phyloP scores from a whole-genome alignment of 2,888 invertebrate species.

The Petrolisthes manimaculis region DNA sequence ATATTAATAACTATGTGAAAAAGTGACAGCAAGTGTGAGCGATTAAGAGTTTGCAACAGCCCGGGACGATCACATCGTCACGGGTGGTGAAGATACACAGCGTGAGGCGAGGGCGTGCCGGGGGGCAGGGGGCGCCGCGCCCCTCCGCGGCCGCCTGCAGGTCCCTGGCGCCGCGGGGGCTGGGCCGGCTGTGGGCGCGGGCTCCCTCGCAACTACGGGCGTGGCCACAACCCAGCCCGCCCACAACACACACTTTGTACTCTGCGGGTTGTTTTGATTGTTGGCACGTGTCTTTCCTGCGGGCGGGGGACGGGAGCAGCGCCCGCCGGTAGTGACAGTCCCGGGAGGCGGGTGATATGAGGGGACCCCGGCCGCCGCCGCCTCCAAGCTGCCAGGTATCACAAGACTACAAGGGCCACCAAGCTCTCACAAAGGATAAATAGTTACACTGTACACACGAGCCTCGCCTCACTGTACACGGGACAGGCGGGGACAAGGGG shows the following conservation, averaged over 20 bases:
- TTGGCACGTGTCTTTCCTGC: constrained; percentile 65
- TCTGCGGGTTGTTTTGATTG: constrained; percentile 64
- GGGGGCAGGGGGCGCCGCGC: constrained; percentile 47
- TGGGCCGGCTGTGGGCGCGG: constrained; percentile 59
- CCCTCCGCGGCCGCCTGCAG: constrained; percentile 58
- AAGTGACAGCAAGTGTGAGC: constrained; percentile 64
- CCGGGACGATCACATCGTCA: constrained; percentile 53
- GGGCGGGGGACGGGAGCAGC: constrained; percentile 63
- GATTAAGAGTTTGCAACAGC: constrained; percentile 61
- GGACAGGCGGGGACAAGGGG: constrained; percentile 47
- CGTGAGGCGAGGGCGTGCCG: constrained; percentile 56
- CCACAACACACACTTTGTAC: constrained; percentile 64
- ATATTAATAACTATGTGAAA: constrained; percentile 64
- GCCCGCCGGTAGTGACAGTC: constrained; percentile 61
- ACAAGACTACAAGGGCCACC: constrained; percentile 62
- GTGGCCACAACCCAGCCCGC: constrained; percentile 62
- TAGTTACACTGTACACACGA: constrained; percentile 61
- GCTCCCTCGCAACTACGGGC: constrained; percentile 61
- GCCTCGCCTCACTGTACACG: constrained; percentile 58
- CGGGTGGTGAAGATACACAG: constrained; percentile 55
- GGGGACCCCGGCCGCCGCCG: constrained; percentile 59
- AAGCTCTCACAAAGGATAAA: constrained; percentile 63
- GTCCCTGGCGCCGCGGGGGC: constrained; percentile 44
- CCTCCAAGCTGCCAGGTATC: constrained; percentile 61
- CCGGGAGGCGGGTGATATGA: constrained; percentile 64